phyloP scores from a whole-genome alignment of 2,797 vertebrate genomes.

The Eptatretus atami region DNA sequence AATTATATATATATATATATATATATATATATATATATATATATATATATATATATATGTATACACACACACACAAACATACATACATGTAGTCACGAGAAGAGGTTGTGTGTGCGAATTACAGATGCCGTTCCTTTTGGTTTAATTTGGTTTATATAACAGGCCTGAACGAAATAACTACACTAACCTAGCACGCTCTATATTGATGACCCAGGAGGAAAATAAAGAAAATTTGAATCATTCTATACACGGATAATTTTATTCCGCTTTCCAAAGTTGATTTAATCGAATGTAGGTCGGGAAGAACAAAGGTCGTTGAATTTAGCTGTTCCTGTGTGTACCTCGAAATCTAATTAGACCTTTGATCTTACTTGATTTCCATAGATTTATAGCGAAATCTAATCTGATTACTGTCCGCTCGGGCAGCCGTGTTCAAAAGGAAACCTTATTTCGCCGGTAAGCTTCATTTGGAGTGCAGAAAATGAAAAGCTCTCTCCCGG shows the following conservation, averaged over 20 bases:
- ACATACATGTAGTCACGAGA: too few relatives aligned
- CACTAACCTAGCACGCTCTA: background rate
- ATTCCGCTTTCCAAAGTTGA: slow-evolving; percentile 5
- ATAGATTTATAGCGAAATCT: slow-evolving; percentile 6
- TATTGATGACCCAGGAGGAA: background rate
- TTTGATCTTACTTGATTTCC: slow-evolving; percentile 6
- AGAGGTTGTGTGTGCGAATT: too few relatives aligned
- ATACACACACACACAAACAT: too few relatives aligned
- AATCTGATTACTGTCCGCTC: slow-evolving; percentile 5
- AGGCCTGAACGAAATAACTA: background rate
- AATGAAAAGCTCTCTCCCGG: slow-evolving; percentile 1
- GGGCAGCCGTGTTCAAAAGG: slow-evolving; percentile 5
- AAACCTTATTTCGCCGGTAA: slow-evolving; percentile 3
- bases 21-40: too few relatives aligned
- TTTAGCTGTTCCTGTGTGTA: slow-evolving; percentile 5
- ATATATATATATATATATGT: too few relatives aligned
- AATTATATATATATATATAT: too few relatives aligned
- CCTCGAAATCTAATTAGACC: slow-evolving; percentile 4
- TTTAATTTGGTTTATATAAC: too few relatives aligned
- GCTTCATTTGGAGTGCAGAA: background rate
- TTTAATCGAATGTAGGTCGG: slow-evolving; percentile 1
- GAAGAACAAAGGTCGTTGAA: slow-evolving; percentile 4
- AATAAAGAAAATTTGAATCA: slow-evolving; percentile 5
- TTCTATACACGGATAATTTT: slow-evolving; percentile 3
- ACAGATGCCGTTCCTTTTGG: too few relatives aligned